Evolutionary conservation across 2,888 invertebrate genomes (phyloP).

Genomic region (Crossocerus cetratus): DNA sequence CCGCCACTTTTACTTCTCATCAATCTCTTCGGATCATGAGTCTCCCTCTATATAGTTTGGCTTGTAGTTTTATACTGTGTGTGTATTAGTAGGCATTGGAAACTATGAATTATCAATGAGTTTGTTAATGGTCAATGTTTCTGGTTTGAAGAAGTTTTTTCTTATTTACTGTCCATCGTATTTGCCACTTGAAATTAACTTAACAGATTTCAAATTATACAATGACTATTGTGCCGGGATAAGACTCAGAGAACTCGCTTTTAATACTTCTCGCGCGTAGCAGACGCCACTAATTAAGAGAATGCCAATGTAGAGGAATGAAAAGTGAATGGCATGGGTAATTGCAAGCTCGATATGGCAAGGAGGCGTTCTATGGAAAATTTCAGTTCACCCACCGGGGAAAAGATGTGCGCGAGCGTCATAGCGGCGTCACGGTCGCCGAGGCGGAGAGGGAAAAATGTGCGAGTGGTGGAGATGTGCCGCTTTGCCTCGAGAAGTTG

Average conservation of each 20-base stretch:
- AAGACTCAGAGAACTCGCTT: too few relatives aligned
- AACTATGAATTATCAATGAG: background rate
- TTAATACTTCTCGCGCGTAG: too few relatives aligned
- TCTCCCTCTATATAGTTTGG: too few relatives aligned
- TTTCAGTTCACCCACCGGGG: background rate
- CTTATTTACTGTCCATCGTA: too few relatives aligned
- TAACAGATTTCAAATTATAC: too few relatives aligned
- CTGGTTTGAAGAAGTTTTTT: background rate
- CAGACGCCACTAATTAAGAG: too few relatives aligned
- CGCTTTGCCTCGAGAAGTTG: slow-evolving; percentile 45
- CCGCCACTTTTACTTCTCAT: background rate
- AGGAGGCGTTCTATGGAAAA: background rate
- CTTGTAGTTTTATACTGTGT: too few relatives aligned
- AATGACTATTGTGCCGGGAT: too few relatives aligned
- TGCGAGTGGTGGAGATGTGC: background rate
- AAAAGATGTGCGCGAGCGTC: background rate
- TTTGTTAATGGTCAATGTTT: background rate
- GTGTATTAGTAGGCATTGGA: background rate
- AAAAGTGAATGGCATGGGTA: background rate
- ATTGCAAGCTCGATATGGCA: background rate
- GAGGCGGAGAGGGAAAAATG: slow-evolving; percentile 1
- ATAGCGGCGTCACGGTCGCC: background rate
- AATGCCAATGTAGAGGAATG: too few relatives aligned
- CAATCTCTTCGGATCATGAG: too few relatives aligned
- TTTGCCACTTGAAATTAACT: too few relatives aligned